Evolutionary conservation across 2,888 invertebrate species (phyloP).

Genomic region (Epistrophe eligans): DNA sequence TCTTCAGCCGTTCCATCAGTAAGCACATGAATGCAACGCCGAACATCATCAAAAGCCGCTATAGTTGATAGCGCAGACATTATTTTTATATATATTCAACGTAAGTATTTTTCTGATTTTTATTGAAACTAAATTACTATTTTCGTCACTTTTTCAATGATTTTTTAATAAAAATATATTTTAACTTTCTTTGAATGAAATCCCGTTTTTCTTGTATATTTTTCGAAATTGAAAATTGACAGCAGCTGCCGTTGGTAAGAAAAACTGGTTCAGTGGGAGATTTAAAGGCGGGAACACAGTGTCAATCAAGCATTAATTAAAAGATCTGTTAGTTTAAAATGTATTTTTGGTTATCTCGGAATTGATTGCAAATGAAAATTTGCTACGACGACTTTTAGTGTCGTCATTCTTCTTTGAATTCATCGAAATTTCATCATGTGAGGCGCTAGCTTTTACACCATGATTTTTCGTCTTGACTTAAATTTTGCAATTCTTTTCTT

Average conservation of each 20-base stretch:
- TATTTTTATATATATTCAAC: not conserved
- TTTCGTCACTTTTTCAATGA: conserved; percentile 5
- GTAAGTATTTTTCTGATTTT: not conserved
- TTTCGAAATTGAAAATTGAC: conserved; percentile 69
- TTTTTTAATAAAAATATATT: conserved; percentile 29
- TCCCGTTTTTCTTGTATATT: conserved; percentile 58
- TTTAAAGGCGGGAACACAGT: conserved; percentile 5
- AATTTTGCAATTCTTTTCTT: too few relatives aligned
- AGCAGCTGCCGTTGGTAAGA: conserved; percentile 72
- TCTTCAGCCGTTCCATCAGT: conserved; percentile 89
- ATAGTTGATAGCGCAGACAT: conserved; percentile 85
- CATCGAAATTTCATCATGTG: too few relatives aligned
- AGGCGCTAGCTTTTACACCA: too few relatives aligned
- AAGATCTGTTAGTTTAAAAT: conserved; percentile 22
- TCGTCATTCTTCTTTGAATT: too few relatives aligned
- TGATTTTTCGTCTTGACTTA: too few relatives aligned
- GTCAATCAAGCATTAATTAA: not conserved
- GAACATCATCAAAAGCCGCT: conserved; percentile 90
- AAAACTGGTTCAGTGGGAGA: conserved; percentile 33
- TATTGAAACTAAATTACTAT: not conserved
- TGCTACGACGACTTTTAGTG: too few relatives aligned
- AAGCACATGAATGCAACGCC: conserved; percentile 87
- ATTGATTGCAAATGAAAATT: too few relatives aligned
- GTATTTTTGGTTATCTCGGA: too few relatives aligned
- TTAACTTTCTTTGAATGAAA: conserved; percentile 3